phyloP scores from a whole-genome alignment of 2,888 invertebrate genomes.

The Calliscelio sp. region DNA sequence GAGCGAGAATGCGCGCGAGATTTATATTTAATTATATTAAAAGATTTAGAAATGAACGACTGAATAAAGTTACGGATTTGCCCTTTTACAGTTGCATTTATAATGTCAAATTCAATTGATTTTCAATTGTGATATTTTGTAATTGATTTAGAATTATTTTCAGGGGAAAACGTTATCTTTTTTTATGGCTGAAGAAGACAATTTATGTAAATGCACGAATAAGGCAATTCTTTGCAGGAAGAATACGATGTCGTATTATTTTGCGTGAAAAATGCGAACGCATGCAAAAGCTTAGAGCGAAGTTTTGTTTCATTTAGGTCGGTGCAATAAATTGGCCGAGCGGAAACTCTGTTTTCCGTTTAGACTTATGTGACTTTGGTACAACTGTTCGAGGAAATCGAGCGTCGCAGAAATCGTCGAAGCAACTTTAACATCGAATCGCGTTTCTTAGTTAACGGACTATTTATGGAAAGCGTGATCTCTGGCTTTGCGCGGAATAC shows the following conservation, averaged over 20 bases:
- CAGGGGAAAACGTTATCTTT: neutral
- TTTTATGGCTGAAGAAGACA: neutral
- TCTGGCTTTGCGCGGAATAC: conserved; percentile 67
- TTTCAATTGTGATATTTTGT: too few species aligned
- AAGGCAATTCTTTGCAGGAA: conserved; percentile 48
- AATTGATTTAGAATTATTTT: too few species aligned
- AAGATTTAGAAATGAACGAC: neutral
- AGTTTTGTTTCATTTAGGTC: conserved; percentile 67
- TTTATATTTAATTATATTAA: conserved; percentile 23
- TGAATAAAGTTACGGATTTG: neutral
- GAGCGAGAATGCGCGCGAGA: conserved; percentile 9
- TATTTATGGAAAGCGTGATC: conserved; percentile 71
- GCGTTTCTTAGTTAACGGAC: conserved; percentile 68
- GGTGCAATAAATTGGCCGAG: conserved; percentile 57
- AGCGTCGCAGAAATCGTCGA: conserved; percentile 60
- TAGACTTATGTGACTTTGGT: conserved; percentile 62
- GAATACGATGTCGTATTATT: conserved; percentile 58
- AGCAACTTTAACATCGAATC: conserved; percentile 58
- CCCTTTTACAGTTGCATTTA: too few species aligned
- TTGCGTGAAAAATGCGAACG: conserved; percentile 36
- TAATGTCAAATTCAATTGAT: too few species aligned
- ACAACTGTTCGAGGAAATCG: conserved; percentile 63
- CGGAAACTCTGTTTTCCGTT: conserved; percentile 65
- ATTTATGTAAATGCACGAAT: conserved; percentile 34
- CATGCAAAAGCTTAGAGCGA: conserved; percentile 45